Base-by-base conservation (phyloP, 2,797 vertebrate species). In the Allobates femoralis region DNA sequence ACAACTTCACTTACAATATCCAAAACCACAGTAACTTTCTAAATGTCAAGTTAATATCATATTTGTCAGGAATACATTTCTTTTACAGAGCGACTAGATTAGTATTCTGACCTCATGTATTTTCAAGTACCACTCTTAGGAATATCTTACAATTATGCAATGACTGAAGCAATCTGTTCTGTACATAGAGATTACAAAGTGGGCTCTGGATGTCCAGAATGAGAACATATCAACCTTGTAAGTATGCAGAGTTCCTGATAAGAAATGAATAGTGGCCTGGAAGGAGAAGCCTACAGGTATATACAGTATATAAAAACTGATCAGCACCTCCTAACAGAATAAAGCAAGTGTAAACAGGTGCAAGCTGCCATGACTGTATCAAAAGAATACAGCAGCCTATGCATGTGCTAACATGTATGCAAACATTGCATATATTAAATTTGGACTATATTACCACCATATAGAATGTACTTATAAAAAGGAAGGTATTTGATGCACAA, bases 81-180 rank as follows among this genome's bases (percentile, higher is more conserved):
- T 83, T 32, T 23, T 64, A 26, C n/a, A 84, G 18, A 34, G 11
- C 21, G 77, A 34, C 37, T 71, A 16, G 82, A 41, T 28, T 46
- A 69, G 37, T 28, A 66, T 28, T 50, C 53, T 62, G 50, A 51
- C 23, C 66, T 15, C 28, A 15, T 64, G 41, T 51, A n/a, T 23
- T 56, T 55, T 55, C 50, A 82, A 86, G 60, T 28, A 41, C 74
- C 58, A 12, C 75, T 77, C 37, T 77, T 78, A 83, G 77, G 74
- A 67, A 64, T 62, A 62, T 86, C 74, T 82, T 66, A 66, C 4
- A 76, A 53, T 62, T 77, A 56, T 55, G 46, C 79, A 78, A 71
- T 58, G 62, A 79, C 66, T 71, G 84, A 71, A 66, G 62, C 46
- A 34, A 78, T 30, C 28, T 77, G 73, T 78, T 60, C 77, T 32